Percentiles rank a stretch among this genome's conserved stretches.
These are phyloP conservation scores for Oxyteleia sp. DNA, from an alignment of 2,888 invertebrate species.

Conservation along the genomic window DNA sequence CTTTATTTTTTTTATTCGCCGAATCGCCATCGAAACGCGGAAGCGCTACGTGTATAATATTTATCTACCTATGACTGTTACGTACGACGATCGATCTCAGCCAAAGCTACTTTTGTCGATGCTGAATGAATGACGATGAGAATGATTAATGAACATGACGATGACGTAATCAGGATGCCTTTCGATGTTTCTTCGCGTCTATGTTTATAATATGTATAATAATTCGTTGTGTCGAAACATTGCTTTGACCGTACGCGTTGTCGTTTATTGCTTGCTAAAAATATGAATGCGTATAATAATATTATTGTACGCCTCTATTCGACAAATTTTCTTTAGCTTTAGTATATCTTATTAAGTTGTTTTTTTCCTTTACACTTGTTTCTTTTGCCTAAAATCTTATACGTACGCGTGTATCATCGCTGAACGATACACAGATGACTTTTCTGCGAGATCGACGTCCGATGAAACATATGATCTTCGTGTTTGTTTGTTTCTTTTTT, in stretches of 20 bases:
- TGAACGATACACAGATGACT: constrained; percentile 18
- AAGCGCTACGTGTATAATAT: constrained; percentile 58
- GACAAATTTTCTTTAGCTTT: constrained; percentile 54
- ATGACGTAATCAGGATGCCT: constrained; percentile 73
- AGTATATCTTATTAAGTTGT: constrained; percentile 42
- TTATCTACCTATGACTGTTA: constrained; percentile 66
- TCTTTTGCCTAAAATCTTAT: constrained; percentile 19
- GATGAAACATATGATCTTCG: constrained; percentile 46
- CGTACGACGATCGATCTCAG: constrained; percentile 74
- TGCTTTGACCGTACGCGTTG: constrained; percentile 83
- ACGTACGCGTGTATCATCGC: constrained; percentile 10
- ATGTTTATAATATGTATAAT: constrained; percentile 79
- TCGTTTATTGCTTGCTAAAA: constrained; percentile 82
- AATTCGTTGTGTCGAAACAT: constrained; percentile 88
- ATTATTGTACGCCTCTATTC: constrained; percentile 76
- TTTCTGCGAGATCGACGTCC: constrained; percentile 63
- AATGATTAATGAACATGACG: constrained; percentile 70
- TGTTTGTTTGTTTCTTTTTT: constrained; percentile 12
- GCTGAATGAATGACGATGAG: constrained; percentile 69
- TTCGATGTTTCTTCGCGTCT: constrained; percentile 82
- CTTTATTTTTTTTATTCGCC: neutral
- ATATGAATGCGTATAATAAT: constrained; percentile 83
- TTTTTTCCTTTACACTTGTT: constrained; percentile 18
- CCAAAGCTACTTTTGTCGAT: constrained; percentile 71
- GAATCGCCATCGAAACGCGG: constrained; percentile 60